A percentile compares a stretch with the other conserved stretches of the same genome.
Conservation (phyloP, 2,888 invertebrate genomes). For the Zhuqinia jingwanae region DNA sequence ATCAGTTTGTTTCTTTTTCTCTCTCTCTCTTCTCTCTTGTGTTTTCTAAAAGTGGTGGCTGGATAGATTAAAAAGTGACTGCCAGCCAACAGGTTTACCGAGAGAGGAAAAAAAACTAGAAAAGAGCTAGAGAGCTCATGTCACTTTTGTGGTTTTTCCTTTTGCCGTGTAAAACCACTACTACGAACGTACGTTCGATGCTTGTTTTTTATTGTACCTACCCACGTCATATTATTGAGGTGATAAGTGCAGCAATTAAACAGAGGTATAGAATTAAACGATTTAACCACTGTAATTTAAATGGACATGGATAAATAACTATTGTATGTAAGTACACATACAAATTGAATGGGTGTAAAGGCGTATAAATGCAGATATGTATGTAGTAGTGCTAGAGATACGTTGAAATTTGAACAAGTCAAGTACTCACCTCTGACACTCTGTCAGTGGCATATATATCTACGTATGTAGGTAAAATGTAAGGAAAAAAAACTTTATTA, state of each 20-base stretch:
- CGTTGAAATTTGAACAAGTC: not conserved
- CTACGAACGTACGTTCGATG: no score
- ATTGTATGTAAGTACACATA: not conserved
- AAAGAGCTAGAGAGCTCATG: not conserved
- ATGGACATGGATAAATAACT: no score
- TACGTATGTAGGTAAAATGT: not conserved
- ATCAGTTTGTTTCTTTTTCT: conserved; percentile 5
- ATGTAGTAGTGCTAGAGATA: not conserved
- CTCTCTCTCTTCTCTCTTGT: not conserved
- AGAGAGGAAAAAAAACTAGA: not conserved
- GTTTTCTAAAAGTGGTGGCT: no score
- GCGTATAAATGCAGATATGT: no score
- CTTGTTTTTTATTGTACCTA: no score
- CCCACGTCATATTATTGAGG: conserved; percentile 31
- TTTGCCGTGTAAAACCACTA: conserved; percentile 2
- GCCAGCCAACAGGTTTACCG: conserved; percentile 28
- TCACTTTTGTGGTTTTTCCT: conserved; percentile 42
- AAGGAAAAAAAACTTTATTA: not conserved
- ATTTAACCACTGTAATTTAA: conserved; percentile 28
- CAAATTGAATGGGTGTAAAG: not conserved
- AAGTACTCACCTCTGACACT: conserved; percentile 40
- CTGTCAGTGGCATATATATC: conserved; percentile 27
- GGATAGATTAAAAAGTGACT: not conserved
- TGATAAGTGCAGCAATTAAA: conserved; percentile 50
- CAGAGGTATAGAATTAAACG: conserved; percentile 48